Base-by-base conservation (phyloP, 2,888 invertebrate genomes). In the Caenorhabditis panamensis region DNA sequence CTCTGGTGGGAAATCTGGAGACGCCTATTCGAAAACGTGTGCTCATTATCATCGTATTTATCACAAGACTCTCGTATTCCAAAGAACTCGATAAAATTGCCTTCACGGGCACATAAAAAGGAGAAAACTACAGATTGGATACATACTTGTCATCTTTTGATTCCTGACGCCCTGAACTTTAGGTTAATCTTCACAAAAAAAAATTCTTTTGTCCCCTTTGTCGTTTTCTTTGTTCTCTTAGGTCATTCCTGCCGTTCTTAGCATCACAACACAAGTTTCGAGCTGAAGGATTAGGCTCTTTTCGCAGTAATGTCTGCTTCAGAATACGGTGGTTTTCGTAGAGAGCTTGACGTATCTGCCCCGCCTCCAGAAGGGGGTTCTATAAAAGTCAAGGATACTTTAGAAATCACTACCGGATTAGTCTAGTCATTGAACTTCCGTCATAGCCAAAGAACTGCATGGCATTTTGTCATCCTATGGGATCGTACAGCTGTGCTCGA, bases 221-320 rank as follows among this genome's bases (percentile, higher is more conserved):
- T 56, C 1, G 22, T 56, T 5, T 36, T 66, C 28, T 47, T 44
- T 26, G 0, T 2, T 20, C 5, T 31, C 51, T 56, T 67, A 56
- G 67, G 9, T 31, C 41, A 41, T 11, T 6, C n/a, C n/a, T n/a
- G n/a, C n/a, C n/a, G n/a, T 41, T 6, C 41, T 68, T 24, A 31
- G 28, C 26, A 37, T 66, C 66, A 22, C 11, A 56, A 28, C 31
- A 68, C 31, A 31, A 20, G 31, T 68, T 59, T 20, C 26, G 1
- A 2, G n/a, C 18, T 24, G 26, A 18, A 2, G 51, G 68, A 68
- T 68, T 68, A 68, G 5, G 51, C 18, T 68, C 13, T n/a, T n/a
- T 16, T n/a, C 47, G 16, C n/a, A 9, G 11, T 5, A 0, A 41
- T 47, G 67, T 58, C 67, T 16, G 13, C n/a, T n/a, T n/a, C n/a